phyloP scores from a whole-genome alignment of 2,113 vertebrate genomes.

The crab-eating macaque (Macaca fascicularis) region DNA sequence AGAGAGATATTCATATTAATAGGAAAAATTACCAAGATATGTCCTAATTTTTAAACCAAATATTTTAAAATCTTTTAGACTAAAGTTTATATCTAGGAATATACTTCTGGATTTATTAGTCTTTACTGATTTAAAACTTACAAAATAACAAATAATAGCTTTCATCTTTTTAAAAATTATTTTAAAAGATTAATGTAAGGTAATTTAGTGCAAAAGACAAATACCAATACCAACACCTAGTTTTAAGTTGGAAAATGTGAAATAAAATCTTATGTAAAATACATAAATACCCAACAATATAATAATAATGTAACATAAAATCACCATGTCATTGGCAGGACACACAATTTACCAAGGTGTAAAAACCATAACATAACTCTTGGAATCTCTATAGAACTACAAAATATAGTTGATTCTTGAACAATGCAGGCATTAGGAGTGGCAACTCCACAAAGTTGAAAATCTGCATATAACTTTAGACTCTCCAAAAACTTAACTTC shows the following conservation, averaged over 20 bases:
- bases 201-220: not conserved
- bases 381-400: not conserved
- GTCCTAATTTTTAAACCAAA: not conserved
- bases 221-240: not conserved
- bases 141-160: not conserved
- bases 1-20: not conserved
- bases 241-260: slow-evolving; percentile 20
- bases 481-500: not conserved
- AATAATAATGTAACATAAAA: slow-evolving; percentile 24
- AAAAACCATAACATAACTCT: not conserved
- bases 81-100: slow-evolving; percentile 11
- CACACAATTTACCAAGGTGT: not conserved
- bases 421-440: not conserved
- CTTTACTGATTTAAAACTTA: not conserved
- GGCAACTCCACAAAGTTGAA: not conserved
- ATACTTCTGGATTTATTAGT: not conserved
- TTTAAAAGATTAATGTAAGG: not conserved
- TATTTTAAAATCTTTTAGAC: not conserved
- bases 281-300: not conserved
- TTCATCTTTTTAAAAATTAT: not conserved
- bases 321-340: not conserved
- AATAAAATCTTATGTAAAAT: slow-evolving; percentile 9
- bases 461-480: not conserved
- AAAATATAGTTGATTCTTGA: not conserved
- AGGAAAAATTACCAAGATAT: not conserved